phyloP scores from a whole-genome alignment of 1,140 invertebrate genomes.

The Solenopsis fugax region DNA sequence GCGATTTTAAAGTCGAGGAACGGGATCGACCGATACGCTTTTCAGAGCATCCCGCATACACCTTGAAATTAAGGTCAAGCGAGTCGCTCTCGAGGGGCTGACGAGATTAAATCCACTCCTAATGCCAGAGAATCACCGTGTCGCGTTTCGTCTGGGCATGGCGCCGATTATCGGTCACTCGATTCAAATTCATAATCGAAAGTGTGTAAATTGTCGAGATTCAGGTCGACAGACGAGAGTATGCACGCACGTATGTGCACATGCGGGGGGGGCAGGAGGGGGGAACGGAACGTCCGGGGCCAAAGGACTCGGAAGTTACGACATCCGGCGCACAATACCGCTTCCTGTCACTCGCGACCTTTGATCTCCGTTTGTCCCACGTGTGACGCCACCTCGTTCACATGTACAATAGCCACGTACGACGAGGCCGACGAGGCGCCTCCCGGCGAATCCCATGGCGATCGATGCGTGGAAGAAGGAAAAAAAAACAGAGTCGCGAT shows the following conservation, averaged over 20 bases:
- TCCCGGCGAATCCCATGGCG: neutral
- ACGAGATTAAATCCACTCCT: neutral
- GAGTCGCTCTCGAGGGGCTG: neutral
- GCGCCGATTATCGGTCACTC: neutral
- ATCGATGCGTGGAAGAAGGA: neutral
- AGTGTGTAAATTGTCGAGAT: neutral
- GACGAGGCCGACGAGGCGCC: neutral
- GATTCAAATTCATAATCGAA: neutral
- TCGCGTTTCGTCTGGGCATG: neutral
- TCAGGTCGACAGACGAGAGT: neutral
- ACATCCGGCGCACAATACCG: conserved; percentile 71
- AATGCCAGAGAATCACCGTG: neutral
- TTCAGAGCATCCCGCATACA: neutral
- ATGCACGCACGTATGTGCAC: neutral
- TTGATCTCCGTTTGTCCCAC: conserved; percentile 70
- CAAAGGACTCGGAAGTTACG: conserved; percentile 79
- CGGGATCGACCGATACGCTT: neutral
- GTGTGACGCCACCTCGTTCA: conserved; percentile 50
- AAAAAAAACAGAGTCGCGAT: neutral
- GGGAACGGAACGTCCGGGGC: conserved; percentile 32
- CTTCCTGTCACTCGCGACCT: conserved; percentile 73
- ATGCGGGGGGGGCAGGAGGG: neutral
- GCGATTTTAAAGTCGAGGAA: conserved; percentile 12
- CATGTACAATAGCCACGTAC: conserved; percentile 34
- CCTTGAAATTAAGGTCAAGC: conserved; percentile 10